Conservation (phyloP, 1,140 invertebrate species). For the Plectus sambesii region DNA sequence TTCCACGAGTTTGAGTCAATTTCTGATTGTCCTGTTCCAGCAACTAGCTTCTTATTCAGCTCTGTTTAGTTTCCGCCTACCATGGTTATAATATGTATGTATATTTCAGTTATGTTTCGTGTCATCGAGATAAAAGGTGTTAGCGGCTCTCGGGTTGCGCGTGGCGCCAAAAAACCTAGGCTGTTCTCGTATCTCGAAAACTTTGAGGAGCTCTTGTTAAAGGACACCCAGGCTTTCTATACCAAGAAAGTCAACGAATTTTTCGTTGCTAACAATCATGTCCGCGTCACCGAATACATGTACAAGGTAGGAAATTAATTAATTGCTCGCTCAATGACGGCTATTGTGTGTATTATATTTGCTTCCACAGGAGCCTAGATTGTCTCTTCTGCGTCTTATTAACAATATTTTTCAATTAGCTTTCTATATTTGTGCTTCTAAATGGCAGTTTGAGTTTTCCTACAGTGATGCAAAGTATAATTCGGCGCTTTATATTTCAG, state of each 20-base stretch:
- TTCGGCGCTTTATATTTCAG: slow-evolving; percentile 47
- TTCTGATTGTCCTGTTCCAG: no score
- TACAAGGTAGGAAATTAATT: slow-evolving; percentile 78
- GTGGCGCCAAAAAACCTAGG: not conserved
- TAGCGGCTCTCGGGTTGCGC: slow-evolving; percentile 64
- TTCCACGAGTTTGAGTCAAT: no score
- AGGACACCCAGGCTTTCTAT: slow-evolving; percentile 91
- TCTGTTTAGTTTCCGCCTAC: slow-evolving; percentile 59
- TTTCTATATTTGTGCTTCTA: slow-evolving; percentile 6
- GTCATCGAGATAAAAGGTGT: slow-evolving; percentile 61
- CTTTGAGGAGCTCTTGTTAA: slow-evolving; percentile 85
- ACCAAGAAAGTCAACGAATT: slow-evolving; percentile 83
- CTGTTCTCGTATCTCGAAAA: no score
- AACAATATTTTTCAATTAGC: not conserved
- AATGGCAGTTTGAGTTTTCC: slow-evolving; percentile 17
- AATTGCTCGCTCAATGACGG: no score
- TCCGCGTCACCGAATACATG: slow-evolving; percentile 99
- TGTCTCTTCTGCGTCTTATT: no score
- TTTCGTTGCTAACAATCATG: no score
- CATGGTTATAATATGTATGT: slow-evolving; percentile 10
- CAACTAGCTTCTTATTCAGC: slow-evolving; percentile 28
- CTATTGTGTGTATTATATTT: no score
- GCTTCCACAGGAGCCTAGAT: no score
- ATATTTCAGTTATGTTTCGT: slow-evolving; percentile 54
- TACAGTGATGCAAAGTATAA: no score